Evolutionary conservation across 2,888 invertebrate species (phyloP).

Genomic region (Cheilosia soror): DNA sequence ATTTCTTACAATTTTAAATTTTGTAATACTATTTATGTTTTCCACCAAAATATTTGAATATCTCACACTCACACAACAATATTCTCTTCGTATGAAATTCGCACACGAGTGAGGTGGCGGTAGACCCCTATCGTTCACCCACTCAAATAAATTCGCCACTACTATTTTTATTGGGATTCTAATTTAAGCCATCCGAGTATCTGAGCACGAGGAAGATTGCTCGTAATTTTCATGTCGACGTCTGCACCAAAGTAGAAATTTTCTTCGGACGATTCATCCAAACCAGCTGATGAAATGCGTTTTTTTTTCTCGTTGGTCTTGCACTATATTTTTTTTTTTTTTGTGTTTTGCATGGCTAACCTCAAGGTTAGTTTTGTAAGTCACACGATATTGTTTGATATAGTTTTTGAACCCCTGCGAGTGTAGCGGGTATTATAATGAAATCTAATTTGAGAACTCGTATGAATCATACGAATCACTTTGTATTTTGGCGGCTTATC

Average conservation of each 20-base stretch:
- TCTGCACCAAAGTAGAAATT: constrained; percentile 36
- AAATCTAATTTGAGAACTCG: constrained; percentile 69
- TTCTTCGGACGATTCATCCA: constrained; percentile 61
- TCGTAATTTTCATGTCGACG: constrained; percentile 60
- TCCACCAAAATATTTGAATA: too few species aligned
- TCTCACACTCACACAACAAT: neutral
- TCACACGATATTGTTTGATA: constrained; percentile 64
- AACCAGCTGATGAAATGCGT: constrained; percentile 72
- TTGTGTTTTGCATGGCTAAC: constrained; percentile 41
- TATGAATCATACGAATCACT: constrained; percentile 71
- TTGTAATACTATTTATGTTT: too few species aligned
- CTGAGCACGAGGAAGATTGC: constrained; percentile 61
- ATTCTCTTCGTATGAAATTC: constrained; percentile 7
- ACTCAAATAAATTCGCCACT: constrained; percentile 53
- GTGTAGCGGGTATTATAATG: constrained; percentile 4
- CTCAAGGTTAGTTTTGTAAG: constrained; percentile 63
- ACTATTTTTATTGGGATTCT: constrained; percentile 70
- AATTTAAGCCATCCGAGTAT: constrained; percentile 61
- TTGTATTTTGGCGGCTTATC: constrained; percentile 59
- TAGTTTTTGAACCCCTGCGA: constrained; percentile 63
- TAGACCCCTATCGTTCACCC: constrained; percentile 56
- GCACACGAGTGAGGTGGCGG: constrained; percentile 29
- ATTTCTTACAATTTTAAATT: too few species aligned
- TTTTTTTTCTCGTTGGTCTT: constrained; percentile 18
- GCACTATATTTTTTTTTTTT: constrained; percentile 4